Percentiles rank a stretch among this genome's conserved stretches.
These are phyloP conservation scores for Tetraneura akinire DNA, from an alignment of 1,140 invertebrate genomes.

Conservation along the genomic window DNA sequence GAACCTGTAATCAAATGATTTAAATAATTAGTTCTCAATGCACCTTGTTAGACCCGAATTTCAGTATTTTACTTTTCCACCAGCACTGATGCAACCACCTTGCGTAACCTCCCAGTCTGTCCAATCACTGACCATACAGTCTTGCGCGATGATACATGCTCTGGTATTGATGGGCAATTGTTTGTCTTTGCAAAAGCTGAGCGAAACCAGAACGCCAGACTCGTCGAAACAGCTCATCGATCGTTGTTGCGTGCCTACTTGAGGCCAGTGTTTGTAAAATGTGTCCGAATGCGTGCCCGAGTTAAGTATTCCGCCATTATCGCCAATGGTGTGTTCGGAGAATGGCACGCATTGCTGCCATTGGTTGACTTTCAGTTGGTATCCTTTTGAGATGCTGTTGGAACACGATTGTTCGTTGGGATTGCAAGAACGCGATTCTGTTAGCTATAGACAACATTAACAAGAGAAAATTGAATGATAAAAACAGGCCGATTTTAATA, in stretches of 20 bases:
- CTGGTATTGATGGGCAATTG: slow-evolving; percentile 56
- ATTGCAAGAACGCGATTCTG: slow-evolving; percentile 57
- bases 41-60: not conserved
- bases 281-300: slow-evolving; percentile 54
- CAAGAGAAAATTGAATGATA: not conserved
- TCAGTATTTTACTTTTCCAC: slow-evolving; percentile 56
- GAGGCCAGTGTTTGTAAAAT: slow-evolving; percentile 58
- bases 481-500: not conserved
- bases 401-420: slow-evolving; percentile 53
- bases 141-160: slow-evolving; percentile 59
- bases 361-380: slow-evolving; percentile 55
- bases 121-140: slow-evolving; percentile 61
- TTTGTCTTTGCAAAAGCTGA: slow-evolving; percentile 51
- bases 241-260: slow-evolving; percentile 59
- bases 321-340: slow-evolving; percentile 13
- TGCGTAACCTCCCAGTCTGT: slow-evolving; percentile 58
- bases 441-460: slow-evolving; percentile 54
- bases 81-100: slow-evolving; percentile 59
- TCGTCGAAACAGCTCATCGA: slow-evolving; percentile 57
- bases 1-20: not conserved
- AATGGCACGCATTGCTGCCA: slow-evolving; percentile 55
- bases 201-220: slow-evolving; percentile 19
- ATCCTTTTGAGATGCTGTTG: slow-evolving; percentile 40
- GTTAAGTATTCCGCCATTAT: slow-evolving; percentile 45
- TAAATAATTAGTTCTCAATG: not conserved